phyloP scores from a whole-genome alignment of 2,888 invertebrate genomes.

The Melieria crassipennis region DNA sequence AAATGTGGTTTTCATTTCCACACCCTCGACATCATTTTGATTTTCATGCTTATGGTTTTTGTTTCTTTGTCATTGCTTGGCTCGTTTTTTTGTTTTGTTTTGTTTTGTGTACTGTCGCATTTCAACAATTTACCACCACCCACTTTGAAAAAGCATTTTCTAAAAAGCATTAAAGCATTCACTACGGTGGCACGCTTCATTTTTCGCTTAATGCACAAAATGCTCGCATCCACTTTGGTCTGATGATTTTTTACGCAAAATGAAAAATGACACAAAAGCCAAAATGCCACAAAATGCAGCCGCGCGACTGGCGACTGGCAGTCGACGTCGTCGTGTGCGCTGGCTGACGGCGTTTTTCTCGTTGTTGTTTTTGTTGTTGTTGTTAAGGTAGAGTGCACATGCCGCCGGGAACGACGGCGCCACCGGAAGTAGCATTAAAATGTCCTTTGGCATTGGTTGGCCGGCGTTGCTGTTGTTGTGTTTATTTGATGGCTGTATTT shows the following conservation, averaged over 20 bases:
- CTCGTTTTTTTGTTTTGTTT: neutral
- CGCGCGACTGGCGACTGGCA: slow-evolving; percentile 3
- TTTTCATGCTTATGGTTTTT: neutral
- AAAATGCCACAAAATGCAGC: slow-evolving; percentile 47
- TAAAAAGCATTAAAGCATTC: slow-evolving; percentile 30
- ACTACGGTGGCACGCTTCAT: slow-evolving; percentile 31
- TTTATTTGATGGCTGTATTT: slow-evolving; percentile 20
- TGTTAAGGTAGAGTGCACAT: slow-evolving; percentile 46
- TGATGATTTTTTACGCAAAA: slow-evolving; percentile 49
- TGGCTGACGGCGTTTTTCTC: too few relatives aligned
- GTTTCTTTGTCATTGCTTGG: neutral
- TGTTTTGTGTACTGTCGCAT: neutral
- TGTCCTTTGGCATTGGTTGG: slow-evolving; percentile 26
- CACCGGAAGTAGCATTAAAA: slow-evolving; percentile 30
- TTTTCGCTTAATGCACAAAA: slow-evolving; percentile 26
- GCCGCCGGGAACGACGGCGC: slow-evolving; percentile 35
- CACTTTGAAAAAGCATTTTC: slow-evolving; percentile 18
- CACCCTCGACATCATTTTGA: neutral
- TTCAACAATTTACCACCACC: neutral
- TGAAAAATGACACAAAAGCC: slow-evolving; percentile 59
- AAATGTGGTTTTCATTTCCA: neutral
- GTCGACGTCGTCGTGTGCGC: slow-evolving; percentile 3
- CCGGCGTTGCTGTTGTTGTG: slow-evolving; percentile 3
- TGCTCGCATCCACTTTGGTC: slow-evolving; percentile 22
- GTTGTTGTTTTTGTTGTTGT: slow-evolving; percentile 33